A percentile compares a stretch with the other conserved stretches of the same genome.
Evolutionary conservation across 2,113 vertebrate genomes (phyloP).

Genomic region (Microtus oregoni): DNA sequence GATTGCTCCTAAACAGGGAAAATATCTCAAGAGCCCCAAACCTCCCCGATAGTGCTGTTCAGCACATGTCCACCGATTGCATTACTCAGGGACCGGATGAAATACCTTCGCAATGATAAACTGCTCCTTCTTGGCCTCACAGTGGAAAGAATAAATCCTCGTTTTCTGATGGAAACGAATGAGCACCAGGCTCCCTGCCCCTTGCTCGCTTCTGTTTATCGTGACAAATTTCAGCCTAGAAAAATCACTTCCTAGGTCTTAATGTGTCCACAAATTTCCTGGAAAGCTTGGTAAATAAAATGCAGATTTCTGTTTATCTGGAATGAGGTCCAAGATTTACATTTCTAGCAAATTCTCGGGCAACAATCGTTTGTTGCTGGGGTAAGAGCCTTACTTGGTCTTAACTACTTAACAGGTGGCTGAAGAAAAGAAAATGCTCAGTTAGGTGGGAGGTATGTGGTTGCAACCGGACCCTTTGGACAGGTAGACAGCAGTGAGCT

Average conservation of each 20-base stretch:
- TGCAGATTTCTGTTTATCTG: background rate
- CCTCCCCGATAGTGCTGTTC: background rate
- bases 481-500: background rate
- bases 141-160: background rate
- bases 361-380: background rate
- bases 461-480: background rate
- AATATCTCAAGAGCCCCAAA: background rate
- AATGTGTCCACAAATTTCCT: background rate
- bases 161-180: background rate
- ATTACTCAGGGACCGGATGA: background rate
- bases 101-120: background rate
- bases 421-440: background rate
- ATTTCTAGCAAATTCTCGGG: background rate
- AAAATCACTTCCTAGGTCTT: background rate
- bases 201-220: background rate
- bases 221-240: background rate
- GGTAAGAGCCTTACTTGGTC: background rate
- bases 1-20: constrained; percentile 9
- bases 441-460: too few species aligned
- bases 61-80: background rate
- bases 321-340: background rate
- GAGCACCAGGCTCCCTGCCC: background rate
- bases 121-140: background rate
- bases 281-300: background rate
- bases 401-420: background rate